Evolutionary conservation across 2,888 invertebrate species (phyloP), one percentile per base, ranked within the genome.

Genomic region (Callimorpha dominula): DNA sequence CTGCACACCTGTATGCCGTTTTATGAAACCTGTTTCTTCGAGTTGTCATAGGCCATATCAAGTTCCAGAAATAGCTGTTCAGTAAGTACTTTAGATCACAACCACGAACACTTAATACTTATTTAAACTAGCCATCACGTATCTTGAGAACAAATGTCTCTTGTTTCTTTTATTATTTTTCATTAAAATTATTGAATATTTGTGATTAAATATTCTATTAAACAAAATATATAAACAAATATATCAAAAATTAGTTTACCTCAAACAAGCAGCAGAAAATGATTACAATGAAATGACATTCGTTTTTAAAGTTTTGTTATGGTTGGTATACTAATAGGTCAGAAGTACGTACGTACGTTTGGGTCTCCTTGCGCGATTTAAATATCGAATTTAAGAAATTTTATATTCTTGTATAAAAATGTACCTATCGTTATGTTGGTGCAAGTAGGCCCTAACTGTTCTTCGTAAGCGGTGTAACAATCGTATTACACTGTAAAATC

Each of bases 1-100:
- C 92, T 96, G 96, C 90, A 95, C 96, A 72, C 96, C 96, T 60
- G 95, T 96, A 77, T 96, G 96, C 92, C 96, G 96, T 81, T 96
- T 96, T 89, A 96, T 96, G 96, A 96, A 95, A 92, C 93, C 94
- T 49, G 91, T 94, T 76, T 81, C 93, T 63, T 85, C 94, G 80
- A 86, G 88, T 86, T 93, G 88, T 88, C 91, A 89, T 88, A 92
- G 89, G 84, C 86, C 93, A 80, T 94, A 94, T 88, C 92, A 92
- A 89, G 93, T 95, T 80, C 95, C 95, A 52, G 93, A 95, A 83
- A 95, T 96, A 68, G 95, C 95, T 75, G 93, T 96, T 60, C 95
- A 96, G 96, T 96, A 90, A 96, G 96, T 95, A 94, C 80, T 68
- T 75, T 76, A 74, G 20, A 65, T 72, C 49, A 71, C 68, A 68